Base-by-base conservation (phyloP, 2,888 invertebrate genomes). In the Formica aserva region DNA sequence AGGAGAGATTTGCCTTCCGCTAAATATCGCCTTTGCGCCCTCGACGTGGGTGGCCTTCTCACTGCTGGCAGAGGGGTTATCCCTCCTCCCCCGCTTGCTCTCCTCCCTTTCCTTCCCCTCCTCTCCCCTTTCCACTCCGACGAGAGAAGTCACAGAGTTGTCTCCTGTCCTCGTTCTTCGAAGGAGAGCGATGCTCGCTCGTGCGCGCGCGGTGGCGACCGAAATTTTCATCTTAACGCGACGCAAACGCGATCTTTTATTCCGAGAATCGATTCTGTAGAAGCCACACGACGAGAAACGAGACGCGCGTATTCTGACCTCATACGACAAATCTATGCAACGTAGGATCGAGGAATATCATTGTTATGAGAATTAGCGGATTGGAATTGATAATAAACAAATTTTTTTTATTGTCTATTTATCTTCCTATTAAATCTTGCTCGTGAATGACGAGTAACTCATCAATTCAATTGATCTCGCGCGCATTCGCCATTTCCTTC, bases 11-110 rank as follows among this genome's bases (percentile, higher is more conserved):
- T 94, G 94, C 94, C 94, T 94, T 94, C 93, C 93, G 94, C 94
- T 94, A 94, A 94, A 94, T 94, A 94, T 94, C 94, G 94, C 93
- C 94, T 94, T 93, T 92, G 93, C 93, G 93, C 94, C 93, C 92
- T 92, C 94, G 89, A 93, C 93, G 93, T 94, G 94, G 94, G 94
- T 94, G 94, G 94, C 91, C 94, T 65, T 80, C 88, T 84, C 87
- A 63, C 75, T 80, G 86, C 83, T 83, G 82, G 89, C 80, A 82
- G 77, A 88, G 87, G 86, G 83, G 91, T 48, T 48, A 89, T 86
- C 88, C 87, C 81, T 85, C 90, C 84, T 88, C 86, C 87, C 88
- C 77, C 83, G 84, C 71, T 69, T 71, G 86, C 78, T 86, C 81
- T 86, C 15, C 48, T 48, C 48, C 48, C n/a, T 48, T n/a, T 48